These are phyloP conservation scores for Porites lobata DNA, from an alignment of 92 coral and sea anemone genomes.

Conservation along the genomic window DNA sequence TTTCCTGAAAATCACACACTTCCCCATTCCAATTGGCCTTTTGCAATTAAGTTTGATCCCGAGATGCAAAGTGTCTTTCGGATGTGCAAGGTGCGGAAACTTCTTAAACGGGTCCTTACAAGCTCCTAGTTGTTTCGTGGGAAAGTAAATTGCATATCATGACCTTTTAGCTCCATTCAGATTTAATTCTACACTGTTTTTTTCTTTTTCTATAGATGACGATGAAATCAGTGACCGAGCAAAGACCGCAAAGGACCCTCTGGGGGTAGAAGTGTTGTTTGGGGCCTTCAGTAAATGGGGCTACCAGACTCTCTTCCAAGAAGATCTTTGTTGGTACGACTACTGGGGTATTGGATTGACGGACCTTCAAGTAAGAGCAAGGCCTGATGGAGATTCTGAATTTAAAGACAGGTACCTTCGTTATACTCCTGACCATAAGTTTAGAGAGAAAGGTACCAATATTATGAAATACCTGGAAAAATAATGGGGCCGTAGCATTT, in stretches of 20 bases:
- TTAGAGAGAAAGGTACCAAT: too few species aligned
- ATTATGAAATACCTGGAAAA: too few species aligned
- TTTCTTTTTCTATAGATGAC: slow-evolving; percentile 42
- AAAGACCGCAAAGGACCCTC: slow-evolving; percentile 40
- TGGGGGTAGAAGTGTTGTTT: slow-evolving; percentile 83
- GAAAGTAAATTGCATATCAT: slow-evolving; percentile 30
- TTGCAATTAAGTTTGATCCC: too few species aligned
- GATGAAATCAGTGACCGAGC: slow-evolving; percentile 43
- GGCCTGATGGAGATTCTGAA: neutral
- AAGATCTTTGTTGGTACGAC: slow-evolving; percentile 90
- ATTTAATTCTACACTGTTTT: too few species aligned
- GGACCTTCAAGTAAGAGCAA: slow-evolving; percentile 51
- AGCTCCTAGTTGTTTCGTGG: too few species aligned
- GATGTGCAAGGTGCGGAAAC: too few species aligned
- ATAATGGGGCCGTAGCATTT: too few species aligned
- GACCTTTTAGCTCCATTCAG: too few species aligned
- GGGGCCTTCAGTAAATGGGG: slow-evolving; percentile 70
- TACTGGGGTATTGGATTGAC: slow-evolving; percentile 85
- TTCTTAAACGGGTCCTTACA: too few species aligned
- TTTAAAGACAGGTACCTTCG: neutral
- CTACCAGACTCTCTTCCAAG: slow-evolving; percentile 91
- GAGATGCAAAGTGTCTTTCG: too few species aligned
- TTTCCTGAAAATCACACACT: slow-evolving; percentile 70
- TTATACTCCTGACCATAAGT: too few species aligned
- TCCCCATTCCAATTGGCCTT: too few species aligned